Conservation (phyloP, 2,113 vertebrate species). For the Peromyscus maniculatus region DNA sequence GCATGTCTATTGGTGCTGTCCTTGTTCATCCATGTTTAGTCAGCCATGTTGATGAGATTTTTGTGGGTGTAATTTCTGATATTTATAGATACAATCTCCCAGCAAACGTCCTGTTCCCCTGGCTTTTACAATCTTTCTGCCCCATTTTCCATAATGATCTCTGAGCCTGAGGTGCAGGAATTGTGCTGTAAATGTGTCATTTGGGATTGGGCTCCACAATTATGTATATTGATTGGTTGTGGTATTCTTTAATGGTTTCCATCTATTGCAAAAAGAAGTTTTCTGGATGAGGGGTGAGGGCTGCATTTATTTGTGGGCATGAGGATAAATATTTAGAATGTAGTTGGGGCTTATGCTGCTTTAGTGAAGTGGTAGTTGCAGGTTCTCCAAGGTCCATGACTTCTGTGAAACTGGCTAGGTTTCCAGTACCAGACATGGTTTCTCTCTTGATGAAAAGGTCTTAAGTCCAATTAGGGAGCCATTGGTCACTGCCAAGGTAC, state of each 20-base stretch:
- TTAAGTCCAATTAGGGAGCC: no score
- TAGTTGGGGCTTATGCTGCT: not conserved
- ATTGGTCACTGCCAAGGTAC: not conserved
- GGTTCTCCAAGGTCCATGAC: not conserved
- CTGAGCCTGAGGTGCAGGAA: not conserved
- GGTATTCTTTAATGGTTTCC: not conserved
- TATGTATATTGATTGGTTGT: not conserved
- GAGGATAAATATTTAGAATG: not conserved
- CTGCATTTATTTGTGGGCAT: not conserved
- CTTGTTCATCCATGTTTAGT: not conserved
- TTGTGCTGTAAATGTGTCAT: not conserved
- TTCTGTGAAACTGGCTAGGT: not conserved
- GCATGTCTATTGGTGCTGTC: not conserved
- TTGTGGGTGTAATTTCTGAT: not conserved
- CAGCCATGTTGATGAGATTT: not conserved
- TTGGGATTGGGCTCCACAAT: not conserved
- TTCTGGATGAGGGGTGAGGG: not conserved
- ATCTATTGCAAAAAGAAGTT: not conserved
- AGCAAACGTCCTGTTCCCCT: not conserved
- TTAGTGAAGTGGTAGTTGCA: not conserved
- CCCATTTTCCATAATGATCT: not conserved
- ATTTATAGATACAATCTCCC: not conserved
- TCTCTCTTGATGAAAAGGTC: not conserved
- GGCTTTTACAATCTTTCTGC: not conserved
- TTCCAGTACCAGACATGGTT: not conserved